These are phyloP conservation scores for Ptiloglossa arizonensis DNA, from an alignment of 1,140 invertebrate genomes.

Conservation along the genomic window DNA sequence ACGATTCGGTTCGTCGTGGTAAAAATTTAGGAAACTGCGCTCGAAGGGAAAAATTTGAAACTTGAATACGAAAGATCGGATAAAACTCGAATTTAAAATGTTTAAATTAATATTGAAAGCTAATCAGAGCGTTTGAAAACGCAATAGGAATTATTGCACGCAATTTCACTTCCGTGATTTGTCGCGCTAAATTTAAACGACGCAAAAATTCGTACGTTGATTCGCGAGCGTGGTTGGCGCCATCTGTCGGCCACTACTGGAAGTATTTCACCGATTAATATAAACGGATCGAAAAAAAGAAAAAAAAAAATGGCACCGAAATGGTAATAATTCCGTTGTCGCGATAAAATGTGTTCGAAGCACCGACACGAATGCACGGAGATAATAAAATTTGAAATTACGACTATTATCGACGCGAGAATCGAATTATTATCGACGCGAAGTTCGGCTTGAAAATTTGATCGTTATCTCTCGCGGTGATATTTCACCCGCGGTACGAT, in stretches of 20 bases:
- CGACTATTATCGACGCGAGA: neutral
- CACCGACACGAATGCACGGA: neutral
- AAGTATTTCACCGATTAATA: constrained; percentile 13
- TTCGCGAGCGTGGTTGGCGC: constrained; percentile 4
- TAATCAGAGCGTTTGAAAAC: neutral
- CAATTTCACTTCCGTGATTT: constrained; percentile 25
- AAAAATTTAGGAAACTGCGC: neutral
- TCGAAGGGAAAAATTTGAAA: too few species aligned
- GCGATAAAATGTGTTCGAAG: neutral
- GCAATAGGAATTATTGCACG: neutral
- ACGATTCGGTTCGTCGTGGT: neutral
- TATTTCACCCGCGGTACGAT: neutral
- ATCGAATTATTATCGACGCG: neutral
- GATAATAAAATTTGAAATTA: neutral
- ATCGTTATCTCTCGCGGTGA: neutral
- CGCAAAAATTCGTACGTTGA: neutral
- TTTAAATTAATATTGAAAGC: too few species aligned
- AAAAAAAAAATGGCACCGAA: neutral
- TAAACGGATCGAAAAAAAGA: too few species aligned
- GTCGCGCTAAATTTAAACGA: constrained; percentile 15
- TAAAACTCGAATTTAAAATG: too few species aligned
- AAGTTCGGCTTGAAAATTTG: neutral
- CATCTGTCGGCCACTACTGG: constrained; percentile 29
- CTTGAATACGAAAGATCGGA: too few species aligned
- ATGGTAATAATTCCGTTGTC: neutral